Conservation (phyloP, 1,140 invertebrate species). For the Globodera ellingtonae region DNA sequence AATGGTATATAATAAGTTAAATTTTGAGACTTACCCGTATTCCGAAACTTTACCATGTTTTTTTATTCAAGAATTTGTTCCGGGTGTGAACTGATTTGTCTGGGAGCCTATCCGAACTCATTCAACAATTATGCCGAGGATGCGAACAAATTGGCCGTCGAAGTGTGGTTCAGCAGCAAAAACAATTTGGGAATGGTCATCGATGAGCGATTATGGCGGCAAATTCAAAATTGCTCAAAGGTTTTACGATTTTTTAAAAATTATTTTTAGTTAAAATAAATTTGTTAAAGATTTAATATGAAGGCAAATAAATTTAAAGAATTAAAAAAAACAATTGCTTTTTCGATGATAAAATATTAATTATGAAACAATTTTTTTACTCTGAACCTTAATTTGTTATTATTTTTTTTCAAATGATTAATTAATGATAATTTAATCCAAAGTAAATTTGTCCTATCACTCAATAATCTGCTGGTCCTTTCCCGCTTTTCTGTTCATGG, state of each 20-base stretch:
- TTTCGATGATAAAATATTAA: too few species aligned
- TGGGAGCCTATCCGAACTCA: slow-evolving; percentile 93
- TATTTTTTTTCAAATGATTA: too few species aligned
- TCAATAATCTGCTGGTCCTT: slow-evolving; percentile 28
- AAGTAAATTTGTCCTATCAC: too few species aligned
- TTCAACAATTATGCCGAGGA: slow-evolving; percentile 70
- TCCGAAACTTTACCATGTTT: too few species aligned
- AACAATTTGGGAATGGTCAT: slow-evolving; percentile 99
- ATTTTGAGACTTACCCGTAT: too few species aligned
- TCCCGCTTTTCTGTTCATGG: slow-evolving; percentile 82
- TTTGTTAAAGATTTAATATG: too few species aligned
- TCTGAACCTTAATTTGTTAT: too few species aligned
- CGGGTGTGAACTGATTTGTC: slow-evolving; percentile 85
- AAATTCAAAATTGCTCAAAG: slow-evolving; percentile 78
- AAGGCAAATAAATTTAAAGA: too few species aligned
- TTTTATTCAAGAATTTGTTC: slow-evolving; percentile 74
- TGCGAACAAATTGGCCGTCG: slow-evolving; percentile 78
- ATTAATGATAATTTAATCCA: too few species aligned
- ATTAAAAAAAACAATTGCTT: too few species aligned
- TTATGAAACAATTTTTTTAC: too few species aligned
- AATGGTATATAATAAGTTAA: too few species aligned
- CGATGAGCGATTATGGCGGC: slow-evolving; percentile 81
- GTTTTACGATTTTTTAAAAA: slow-evolving; percentile 66
- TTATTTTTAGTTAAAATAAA: background rate
- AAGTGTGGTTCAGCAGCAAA: slow-evolving; percentile 86